Evolutionary conservation across 2,888 invertebrate genomes (phyloP), one percentile per base, ranked within the genome.

Genomic region (Cyclophora albipunctata): DNA sequence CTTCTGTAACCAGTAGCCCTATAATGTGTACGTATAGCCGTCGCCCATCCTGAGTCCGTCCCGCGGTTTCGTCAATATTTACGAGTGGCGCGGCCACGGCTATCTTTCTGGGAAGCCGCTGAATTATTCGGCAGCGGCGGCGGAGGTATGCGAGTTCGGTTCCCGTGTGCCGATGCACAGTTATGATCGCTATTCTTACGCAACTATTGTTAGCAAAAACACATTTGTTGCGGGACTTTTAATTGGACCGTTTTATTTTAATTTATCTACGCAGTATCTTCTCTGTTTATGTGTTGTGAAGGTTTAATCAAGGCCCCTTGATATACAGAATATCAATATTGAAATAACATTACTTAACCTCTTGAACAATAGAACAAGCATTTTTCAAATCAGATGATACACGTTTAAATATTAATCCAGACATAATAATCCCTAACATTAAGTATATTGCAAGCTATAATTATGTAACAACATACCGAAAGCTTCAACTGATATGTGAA

Each of bases 131-230:
- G 69, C 68, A 71, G 66, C 68, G 66, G 67, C 66, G 59, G 67
- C 63, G 63, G 62, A 62, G 81, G 83, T 81, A 83, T 79, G 80
- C 81, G 68, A 62, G 75, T 74, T 78, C 73, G 73, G 69, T 77
- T 78, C 81, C 79, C 82, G 71, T 59, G 62, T 54, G 62, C 69
- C 69, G 65, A 65, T 66, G 70, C 80, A 82, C 85, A 84, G 85
- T 85, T 86, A 86, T 84, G 81, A 80, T 78, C 73, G 80, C 77
- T 78, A 82, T 79, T 79, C 80, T 85, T 85, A 78, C 83, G 84
- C 78, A 85, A 85, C 75, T 54, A 55, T 58, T 54, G 52, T 55
- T 52, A 40, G 46, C 53, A 59, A 60, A 56, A 59, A 60, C 55
- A 50, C 49, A 58, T 57, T 58, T 58, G 60, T 60, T 59, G 61